Evolutionary conservation across 2,888 invertebrate genomes (phyloP), one percentile per base, ranked within the genome.

Genomic region (Nephrotoma guestfalica): DNA sequence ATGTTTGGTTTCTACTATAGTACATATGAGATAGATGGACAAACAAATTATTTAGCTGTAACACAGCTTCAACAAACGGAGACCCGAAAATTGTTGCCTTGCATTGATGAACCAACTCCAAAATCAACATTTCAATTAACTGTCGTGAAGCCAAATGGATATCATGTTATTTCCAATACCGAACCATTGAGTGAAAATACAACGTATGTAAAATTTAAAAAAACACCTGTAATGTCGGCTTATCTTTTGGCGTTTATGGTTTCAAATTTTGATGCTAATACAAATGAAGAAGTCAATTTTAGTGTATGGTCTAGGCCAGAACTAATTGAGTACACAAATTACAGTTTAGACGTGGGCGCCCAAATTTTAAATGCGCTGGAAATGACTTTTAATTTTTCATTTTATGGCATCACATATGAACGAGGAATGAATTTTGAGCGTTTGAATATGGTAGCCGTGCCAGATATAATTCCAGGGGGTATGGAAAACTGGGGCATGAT

Each of bases 401-500:
- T 94, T 88, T 93, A 93, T 87, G 89, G 90, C 0, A 9, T 6
- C 43, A 30, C 30, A 30, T 30, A 30, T 30, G 30, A 30, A 1
- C 30, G 30, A 30, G 90, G 92, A 47, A 47, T 47, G 4, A 93
- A 92, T 0, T 92, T 95, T 87, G 92, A 94, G 4, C 97, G 97
- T 90, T 93, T 97, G 90, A 96, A 97, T 89, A 94, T 97, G 89
- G 94, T 97, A 13, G 97, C 96, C 0, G 93, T 98, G 87, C 95
- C 96, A 0, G 96, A 97, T 90, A 97, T 97, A 90, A 93, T 93
- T 85, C 95, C 96, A 88, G 96, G 96, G 84, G 97, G 97, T 86
- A 97, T 97, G 97, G 97, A 97, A 90, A 97, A 98, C 90, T 97
- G 97, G 97, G 97, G 97, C 6, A 92, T 97, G 41, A 93, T 97